phyloP scores from a whole-genome alignment of 2,113 vertebrate genomes.

The Oryzias melastigma region DNA sequence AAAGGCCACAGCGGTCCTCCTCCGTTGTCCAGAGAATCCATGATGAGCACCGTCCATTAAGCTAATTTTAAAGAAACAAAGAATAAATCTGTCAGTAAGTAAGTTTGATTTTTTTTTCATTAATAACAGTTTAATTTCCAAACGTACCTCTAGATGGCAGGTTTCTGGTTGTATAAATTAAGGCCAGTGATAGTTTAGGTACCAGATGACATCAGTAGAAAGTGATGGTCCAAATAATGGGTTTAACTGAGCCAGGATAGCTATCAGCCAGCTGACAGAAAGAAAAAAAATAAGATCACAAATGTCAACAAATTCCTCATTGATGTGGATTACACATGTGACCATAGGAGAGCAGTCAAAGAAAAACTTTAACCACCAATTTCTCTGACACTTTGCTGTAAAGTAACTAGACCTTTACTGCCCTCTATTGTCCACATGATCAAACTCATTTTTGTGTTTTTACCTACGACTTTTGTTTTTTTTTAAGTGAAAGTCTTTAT shows the following conservation, averaged over 20 bases:
- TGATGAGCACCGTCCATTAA: not conserved
- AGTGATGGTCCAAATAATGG: slow-evolving; percentile 91
- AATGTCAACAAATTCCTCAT: not conserved
- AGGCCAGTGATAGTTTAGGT: slow-evolving; percentile 85
- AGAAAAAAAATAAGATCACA: slow-evolving; percentile 2
- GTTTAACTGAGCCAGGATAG: slow-evolving; percentile 94
- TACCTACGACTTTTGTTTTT: no score
- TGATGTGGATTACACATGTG: not conserved
- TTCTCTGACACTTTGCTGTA: not conserved
- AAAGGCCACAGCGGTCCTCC: slow-evolving; percentile 21
- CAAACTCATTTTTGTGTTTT: no score
- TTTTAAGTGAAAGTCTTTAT: no score
- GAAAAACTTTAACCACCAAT: not conserved
- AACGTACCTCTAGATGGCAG: slow-evolving; percentile 32
- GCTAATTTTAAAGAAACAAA: not conserved
- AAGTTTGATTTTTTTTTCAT: no score
- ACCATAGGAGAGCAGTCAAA: not conserved
- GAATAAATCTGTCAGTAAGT: not conserved
- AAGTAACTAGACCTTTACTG: slow-evolving; percentile 30
- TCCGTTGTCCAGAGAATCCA: slow-evolving; percentile 22
- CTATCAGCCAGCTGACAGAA: slow-evolving; percentile 91
- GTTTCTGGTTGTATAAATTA: slow-evolving; percentile 58
- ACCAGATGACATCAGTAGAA: slow-evolving; percentile 87
- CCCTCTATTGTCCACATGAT: slow-evolving; percentile 34
- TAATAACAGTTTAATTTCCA: not conserved